Conservation (phyloP, 2,113 vertebrate species). For the Rhadina sibilatrix region DNA sequence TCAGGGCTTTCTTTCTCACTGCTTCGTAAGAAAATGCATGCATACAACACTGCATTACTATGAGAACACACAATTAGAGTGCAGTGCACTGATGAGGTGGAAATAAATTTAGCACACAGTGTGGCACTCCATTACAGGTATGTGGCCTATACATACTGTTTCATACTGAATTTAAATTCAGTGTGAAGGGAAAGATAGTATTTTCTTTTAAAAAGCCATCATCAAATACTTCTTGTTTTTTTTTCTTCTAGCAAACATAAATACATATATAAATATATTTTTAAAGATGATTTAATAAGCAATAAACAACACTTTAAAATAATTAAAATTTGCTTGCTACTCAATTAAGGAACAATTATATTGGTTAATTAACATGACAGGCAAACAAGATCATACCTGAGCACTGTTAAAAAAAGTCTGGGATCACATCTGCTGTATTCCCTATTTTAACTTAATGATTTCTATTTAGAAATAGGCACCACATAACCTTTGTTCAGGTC, state of each 20-base stretch:
- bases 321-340: background rate
- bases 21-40: background rate
- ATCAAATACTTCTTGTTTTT: background rate
- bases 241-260: background rate
- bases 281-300: background rate
- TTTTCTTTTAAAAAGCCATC: background rate
- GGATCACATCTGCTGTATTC: background rate
- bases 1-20: background rate
- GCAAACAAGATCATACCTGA: background rate
- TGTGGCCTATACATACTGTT: background rate
- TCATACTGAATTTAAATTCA: background rate
- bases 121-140: background rate
- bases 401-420: background rate
- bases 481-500: background rate
- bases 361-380: background rate
- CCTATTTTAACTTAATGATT: background rate
- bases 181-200: background rate
- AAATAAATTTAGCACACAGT: background rate
- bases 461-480: background rate
- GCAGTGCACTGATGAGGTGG: background rate
- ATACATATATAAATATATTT: background rate
- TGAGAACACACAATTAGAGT: background rate
- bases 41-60: background rate
- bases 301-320: background rate
- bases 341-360: background rate